phyloP scores from a whole-genome alignment of 1,140 invertebrate species.

The Bombus sibiricus region DNA sequence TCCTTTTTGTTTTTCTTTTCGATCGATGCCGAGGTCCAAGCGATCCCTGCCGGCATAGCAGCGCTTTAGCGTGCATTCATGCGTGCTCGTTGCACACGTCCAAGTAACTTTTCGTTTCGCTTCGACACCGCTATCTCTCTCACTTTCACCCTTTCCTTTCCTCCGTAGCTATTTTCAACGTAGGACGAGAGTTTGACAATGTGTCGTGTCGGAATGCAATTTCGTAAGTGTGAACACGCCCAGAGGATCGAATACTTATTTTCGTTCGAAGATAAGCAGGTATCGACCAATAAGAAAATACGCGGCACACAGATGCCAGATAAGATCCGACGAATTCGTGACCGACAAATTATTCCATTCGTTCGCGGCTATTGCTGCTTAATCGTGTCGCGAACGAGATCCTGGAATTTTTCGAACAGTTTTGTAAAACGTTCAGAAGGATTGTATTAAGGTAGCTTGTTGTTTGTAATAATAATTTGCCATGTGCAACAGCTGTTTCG shows the following conservation, averaged over 20 bases:
- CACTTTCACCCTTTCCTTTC: not conserved
- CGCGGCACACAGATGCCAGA: slow-evolving; percentile 3
- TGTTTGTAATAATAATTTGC: not conserved
- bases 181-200: slow-evolving; percentile 35
- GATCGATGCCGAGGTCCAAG: not conserved
- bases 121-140: not conserved
- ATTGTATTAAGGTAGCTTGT: not conserved
- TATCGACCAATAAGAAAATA: slow-evolving; percentile 3
- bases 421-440: not conserved
- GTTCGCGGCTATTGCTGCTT: not conserved
- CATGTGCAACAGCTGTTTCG: not conserved
- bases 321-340: slow-evolving; percentile 17
- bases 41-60: not conserved
- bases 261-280: not conserved
- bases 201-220: slow-evolving; percentile 51
- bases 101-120: slow-evolving; percentile 26
- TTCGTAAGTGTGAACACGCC: slow-evolving; percentile 58
- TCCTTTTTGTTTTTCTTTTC: not conserved
- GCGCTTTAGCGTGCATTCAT: not conserved
- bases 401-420: not conserved
- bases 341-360: slow-evolving; percentile 25
- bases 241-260: slow-evolving; percentile 39
- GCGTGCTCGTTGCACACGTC: slow-evolving; percentile 45
- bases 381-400: not conserved
- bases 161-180: not conserved